phyloP scores from a whole-genome alignment of 1,140 invertebrate genomes.

The Neodiprion lecontei region DNA sequence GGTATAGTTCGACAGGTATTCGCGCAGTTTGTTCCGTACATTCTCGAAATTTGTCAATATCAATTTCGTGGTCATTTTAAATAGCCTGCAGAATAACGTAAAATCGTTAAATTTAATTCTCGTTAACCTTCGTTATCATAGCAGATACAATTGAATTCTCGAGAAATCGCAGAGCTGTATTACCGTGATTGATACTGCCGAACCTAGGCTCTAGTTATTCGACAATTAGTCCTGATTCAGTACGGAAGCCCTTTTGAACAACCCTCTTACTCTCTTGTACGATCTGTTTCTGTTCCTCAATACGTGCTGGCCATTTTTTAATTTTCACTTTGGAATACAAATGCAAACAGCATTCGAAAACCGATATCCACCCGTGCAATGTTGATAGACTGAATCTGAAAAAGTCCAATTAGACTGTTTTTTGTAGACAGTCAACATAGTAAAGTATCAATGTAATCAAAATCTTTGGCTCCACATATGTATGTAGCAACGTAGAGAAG shows the following conservation, averaged over 20 bases:
- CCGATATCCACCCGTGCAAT: no score
- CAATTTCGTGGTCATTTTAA: slow-evolving; percentile 27
- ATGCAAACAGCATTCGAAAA: no score
- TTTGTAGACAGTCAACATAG: slow-evolving; percentile 15
- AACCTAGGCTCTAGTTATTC: slow-evolving; percentile 36
- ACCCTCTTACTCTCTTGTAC: background rate
- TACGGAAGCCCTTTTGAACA: background rate
- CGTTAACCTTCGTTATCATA: slow-evolving; percentile 47
- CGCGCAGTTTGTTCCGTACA: background rate
- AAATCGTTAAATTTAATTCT: slow-evolving; percentile 43
- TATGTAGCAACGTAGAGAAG: slow-evolving; percentile 51
- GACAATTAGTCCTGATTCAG: slow-evolving; percentile 27
- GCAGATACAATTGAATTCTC: slow-evolving; percentile 37
- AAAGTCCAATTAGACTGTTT: no score
- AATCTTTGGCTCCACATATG: slow-evolving; percentile 45
- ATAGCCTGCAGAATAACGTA: slow-evolving; percentile 41
- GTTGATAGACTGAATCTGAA: no score
- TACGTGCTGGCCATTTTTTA: no score
- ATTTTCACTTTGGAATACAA: no score
- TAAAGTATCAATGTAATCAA: slow-evolving; percentile 45
- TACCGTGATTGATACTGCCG: slow-evolving; percentile 52
- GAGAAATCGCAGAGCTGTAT: slow-evolving; percentile 49
- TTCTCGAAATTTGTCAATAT: slow-evolving; percentile 24
- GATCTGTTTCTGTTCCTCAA: slow-evolving; percentile 12
- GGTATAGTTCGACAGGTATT: slow-evolving; percentile 19